Conservation (phyloP, 2,797 vertebrate species). For the Todus mexicanus region DNA sequence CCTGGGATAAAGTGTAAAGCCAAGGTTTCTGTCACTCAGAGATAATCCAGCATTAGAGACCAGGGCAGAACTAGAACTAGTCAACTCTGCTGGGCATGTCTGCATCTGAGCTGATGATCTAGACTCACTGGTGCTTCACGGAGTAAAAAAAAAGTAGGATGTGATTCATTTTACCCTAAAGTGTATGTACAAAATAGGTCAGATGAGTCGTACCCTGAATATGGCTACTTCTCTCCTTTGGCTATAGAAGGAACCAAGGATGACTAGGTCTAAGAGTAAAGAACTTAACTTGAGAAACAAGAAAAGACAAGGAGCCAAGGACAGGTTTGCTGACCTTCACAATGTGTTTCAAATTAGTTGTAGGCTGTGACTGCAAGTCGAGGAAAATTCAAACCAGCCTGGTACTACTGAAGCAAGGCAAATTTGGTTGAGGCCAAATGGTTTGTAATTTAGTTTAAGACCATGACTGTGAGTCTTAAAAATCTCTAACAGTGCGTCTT, state of each 20-base stretch:
- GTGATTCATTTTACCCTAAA: not conserved
- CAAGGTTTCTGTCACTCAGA: not conserved
- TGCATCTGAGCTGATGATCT: not conserved
- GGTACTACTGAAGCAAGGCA: slow-evolving; percentile 22
- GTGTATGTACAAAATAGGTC: not conserved
- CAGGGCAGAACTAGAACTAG: not conserved
- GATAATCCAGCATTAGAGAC: not conserved
- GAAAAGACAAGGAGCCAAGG: not conserved
- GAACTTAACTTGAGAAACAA: not conserved
- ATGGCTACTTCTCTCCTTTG: not conserved
- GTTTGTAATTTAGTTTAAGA: slow-evolving; percentile 45
- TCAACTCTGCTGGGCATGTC: not conserved
- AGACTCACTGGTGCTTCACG: not conserved
- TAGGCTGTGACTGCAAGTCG: slow-evolving; percentile 19
- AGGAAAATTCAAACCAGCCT: slow-evolving; percentile 60
- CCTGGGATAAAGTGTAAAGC: not conserved
- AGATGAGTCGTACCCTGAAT: not conserved
- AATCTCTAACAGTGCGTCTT: not conserved
- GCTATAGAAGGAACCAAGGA: not conserved
- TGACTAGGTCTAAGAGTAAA: not conserved
- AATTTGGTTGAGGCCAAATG: not conserved
- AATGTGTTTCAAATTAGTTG: slow-evolving; percentile 65
- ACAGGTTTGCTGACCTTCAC: slow-evolving; percentile 11
- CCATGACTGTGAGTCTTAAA: slow-evolving; percentile 39
- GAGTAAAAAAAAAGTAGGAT: not conserved